phyloP scores from a whole-genome alignment of 2,113 vertebrate genomes.

The Vulpes ferrilata region DNA sequence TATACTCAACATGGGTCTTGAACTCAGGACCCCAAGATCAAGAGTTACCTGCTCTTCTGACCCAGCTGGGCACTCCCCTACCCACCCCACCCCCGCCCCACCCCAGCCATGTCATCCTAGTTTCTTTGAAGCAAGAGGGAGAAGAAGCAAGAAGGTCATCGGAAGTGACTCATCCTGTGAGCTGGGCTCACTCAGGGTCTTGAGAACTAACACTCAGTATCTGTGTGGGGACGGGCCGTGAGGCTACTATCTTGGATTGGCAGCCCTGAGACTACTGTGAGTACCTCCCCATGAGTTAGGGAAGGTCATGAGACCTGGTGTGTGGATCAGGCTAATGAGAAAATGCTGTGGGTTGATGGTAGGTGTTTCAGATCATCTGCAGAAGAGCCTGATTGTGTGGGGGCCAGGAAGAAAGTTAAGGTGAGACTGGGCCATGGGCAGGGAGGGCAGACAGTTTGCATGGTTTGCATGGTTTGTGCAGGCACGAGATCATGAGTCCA shows the following conservation, averaged over 20 bases:
- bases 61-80: not conserved
- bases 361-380: no score
- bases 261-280: not conserved
- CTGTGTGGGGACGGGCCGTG: not conserved
- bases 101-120: no score
- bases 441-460: not conserved
- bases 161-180: not conserved
- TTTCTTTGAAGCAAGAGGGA: not conserved
- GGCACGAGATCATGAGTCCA: not conserved
- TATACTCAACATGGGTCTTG: not conserved
- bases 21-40: not conserved
- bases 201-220: not conserved
- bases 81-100: no score
- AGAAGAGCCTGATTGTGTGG: not conserved
- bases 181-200: not conserved
- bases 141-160: not conserved
- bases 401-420: not conserved
- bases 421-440: not conserved
- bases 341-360: not conserved
- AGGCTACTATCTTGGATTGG: not conserved
- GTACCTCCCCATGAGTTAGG: not conserved
- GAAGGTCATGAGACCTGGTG: not conserved
- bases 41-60: not conserved
- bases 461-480: not conserved
- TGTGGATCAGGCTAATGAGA: not conserved